phyloP scores from a whole-genome alignment of 2,113 vertebrate species.

The Fregata magnificens region DNA sequence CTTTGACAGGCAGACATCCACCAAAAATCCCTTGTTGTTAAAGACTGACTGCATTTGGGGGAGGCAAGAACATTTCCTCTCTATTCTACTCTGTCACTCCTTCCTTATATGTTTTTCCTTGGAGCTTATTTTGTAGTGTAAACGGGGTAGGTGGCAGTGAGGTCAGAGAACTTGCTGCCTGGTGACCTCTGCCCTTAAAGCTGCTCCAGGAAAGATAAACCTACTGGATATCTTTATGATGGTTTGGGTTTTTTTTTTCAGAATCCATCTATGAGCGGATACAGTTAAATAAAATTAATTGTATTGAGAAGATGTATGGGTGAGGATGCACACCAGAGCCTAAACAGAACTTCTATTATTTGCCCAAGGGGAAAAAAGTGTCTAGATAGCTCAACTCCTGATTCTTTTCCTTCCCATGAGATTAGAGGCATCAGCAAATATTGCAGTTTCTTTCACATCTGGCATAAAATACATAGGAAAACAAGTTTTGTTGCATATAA shows the following conservation, averaged over 20 bases:
- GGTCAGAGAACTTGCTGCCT: not conserved
- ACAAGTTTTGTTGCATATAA: not conserved
- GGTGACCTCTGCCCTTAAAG: not conserved
- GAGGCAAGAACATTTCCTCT: not conserved
- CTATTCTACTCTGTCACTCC: not conserved
- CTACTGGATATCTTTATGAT: not conserved
- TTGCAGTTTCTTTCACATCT: not conserved
- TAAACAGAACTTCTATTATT: not conserved
- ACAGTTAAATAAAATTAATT: not conserved
- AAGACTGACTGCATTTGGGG: not conserved
- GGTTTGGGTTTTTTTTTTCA: not conserved
- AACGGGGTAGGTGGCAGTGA: not conserved
- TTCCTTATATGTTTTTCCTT: not conserved
- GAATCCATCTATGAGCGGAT: not conserved
- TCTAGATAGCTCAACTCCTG: not conserved
- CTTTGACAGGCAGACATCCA: not conserved
- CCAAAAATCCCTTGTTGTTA: not conserved
- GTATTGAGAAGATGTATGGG: not conserved
- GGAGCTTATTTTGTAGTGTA: not conserved
- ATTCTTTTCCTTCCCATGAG: not conserved
- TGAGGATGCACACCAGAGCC: not conserved
- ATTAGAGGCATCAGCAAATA: not conserved
- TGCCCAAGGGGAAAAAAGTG: not conserved
- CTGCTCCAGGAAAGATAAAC: not conserved
- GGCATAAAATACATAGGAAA: not conserved